Conservation (phyloP, 1,140 invertebrate species). For the Reticulitermes speratus region DNA sequence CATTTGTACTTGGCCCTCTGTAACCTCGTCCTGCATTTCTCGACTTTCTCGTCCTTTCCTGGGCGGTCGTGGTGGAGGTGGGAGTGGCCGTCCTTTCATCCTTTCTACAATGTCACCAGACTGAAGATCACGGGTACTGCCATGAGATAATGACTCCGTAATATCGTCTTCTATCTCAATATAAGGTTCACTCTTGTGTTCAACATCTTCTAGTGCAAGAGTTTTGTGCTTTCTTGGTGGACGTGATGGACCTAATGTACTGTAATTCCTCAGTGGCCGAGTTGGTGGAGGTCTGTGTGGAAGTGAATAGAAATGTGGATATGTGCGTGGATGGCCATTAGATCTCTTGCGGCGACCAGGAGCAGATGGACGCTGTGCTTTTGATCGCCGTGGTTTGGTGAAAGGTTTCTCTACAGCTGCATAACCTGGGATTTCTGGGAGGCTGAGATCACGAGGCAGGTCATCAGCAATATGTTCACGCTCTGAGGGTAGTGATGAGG, state of each 20-base stretch:
- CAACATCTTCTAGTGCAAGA: slow-evolving; percentile 38
- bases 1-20: neutral
- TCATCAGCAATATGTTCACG: slow-evolving; percentile 10
- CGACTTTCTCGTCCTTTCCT: slow-evolving; percentile 45
- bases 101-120: slow-evolving; percentile 71
- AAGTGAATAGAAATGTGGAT: slow-evolving; percentile 54
- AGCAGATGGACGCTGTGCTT: slow-evolving; percentile 22
- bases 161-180: slow-evolving; percentile 36
- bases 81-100: slow-evolving; percentile 76
- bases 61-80: slow-evolving; percentile 76
- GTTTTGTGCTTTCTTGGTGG: slow-evolving; percentile 53
- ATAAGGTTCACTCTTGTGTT: slow-evolving; percentile 28
- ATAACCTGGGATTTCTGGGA: slow-evolving; percentile 51
- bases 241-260: slow-evolving; percentile 61
- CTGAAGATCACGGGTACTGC: slow-evolving; percentile 55
- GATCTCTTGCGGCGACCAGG: slow-evolving; percentile 25
- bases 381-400: slow-evolving; percentile 26
- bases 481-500: slow-evolving; percentile 56
- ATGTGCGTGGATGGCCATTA: neutral
- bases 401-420: slow-evolving; percentile 57
- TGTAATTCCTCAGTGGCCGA: slow-evolving; percentile 64
- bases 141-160: slow-evolving; percentile 20
- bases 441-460: neutral
- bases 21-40: neutral
- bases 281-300: slow-evolving; percentile 46